These are phyloP conservation scores for Furcifer pardalis DNA, from an alignment of 2,797 vertebrate species.

Conservation along the genomic window DNA sequence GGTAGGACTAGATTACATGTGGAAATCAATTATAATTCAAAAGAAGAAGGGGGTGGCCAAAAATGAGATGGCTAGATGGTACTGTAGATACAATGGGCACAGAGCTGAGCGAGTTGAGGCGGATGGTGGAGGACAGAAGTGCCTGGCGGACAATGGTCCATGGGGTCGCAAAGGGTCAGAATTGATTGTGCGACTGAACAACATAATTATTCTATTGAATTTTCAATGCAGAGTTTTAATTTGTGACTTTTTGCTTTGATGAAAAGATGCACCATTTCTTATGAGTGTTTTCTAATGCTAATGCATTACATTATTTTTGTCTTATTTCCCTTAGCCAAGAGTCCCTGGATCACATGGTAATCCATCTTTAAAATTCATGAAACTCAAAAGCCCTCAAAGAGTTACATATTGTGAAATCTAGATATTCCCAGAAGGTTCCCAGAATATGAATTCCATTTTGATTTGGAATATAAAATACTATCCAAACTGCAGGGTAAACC, in stretches of 20 bases:
- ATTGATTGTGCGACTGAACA: no score
- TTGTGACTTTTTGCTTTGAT: neutral
- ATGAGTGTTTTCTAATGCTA: neutral
- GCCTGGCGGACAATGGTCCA: no score
- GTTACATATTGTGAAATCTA: neutral
- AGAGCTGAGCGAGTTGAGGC: no score
- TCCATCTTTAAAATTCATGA: neutral
- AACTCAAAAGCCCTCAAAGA: neutral
- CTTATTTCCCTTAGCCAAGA: neutral
- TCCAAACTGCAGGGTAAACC: no score
- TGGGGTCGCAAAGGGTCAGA: no score
- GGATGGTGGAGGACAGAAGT: no score
- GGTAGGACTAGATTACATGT: no score
- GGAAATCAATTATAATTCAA: no score
- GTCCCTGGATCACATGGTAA: neutral
- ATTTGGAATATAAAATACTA: neutral
- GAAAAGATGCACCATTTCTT: neutral
- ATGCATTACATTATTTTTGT: no score
- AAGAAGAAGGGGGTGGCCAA: no score
- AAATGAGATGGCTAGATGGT: no score
- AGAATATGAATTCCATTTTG: neutral
- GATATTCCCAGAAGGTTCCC: neutral
- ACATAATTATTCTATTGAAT: neutral
- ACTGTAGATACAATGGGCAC: no score
- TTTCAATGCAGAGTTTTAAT: neutral